Conservation (phyloP, 2,113 vertebrate species). For the Hippocampus barbouri region DNA sequence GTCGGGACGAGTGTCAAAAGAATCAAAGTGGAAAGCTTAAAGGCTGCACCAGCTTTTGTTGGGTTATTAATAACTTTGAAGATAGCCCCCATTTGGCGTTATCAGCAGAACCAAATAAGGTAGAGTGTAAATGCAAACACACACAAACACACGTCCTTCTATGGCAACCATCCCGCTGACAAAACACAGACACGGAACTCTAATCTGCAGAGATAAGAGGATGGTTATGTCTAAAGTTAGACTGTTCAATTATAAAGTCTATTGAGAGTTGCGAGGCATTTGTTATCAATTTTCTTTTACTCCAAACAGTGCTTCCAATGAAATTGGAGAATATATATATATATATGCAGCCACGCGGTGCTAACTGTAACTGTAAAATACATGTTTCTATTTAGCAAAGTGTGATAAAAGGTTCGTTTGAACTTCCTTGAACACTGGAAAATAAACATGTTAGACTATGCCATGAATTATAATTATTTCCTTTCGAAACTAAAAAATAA, state of each 20-base stretch:
- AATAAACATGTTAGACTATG: too few relatives aligned
- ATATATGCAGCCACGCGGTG: too few relatives aligned
- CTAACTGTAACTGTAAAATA: too few relatives aligned
- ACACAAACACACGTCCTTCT: constrained; percentile 9
- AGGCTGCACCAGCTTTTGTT: constrained; percentile 34
- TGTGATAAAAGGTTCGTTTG: too few relatives aligned
- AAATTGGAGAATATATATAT: neutral
- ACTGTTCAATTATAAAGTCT: neutral
- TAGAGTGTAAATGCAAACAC: neutral
- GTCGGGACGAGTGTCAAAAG: constrained; percentile 14
- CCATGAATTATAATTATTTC: too few relatives aligned
- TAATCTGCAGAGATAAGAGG: constrained; percentile 35
- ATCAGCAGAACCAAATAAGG: constrained; percentile 60
- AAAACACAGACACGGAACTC: constrained; percentile 31
- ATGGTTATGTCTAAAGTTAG: neutral
- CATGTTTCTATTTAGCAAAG: too few relatives aligned
- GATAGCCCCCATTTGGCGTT: constrained; percentile 53
- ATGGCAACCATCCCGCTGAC: constrained; percentile 24
- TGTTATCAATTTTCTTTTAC: neutral
- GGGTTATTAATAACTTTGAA: constrained; percentile 69
- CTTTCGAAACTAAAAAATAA: too few relatives aligned
- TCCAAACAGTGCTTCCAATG: neutral
- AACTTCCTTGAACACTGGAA: too few relatives aligned
- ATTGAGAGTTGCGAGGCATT: neutral
- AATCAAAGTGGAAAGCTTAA: neutral